Evolutionary conservation across 2,113 vertebrate species (phyloP), one percentile per base, ranked within the genome.

Genomic region (Marcusenius ussheri): DNA sequence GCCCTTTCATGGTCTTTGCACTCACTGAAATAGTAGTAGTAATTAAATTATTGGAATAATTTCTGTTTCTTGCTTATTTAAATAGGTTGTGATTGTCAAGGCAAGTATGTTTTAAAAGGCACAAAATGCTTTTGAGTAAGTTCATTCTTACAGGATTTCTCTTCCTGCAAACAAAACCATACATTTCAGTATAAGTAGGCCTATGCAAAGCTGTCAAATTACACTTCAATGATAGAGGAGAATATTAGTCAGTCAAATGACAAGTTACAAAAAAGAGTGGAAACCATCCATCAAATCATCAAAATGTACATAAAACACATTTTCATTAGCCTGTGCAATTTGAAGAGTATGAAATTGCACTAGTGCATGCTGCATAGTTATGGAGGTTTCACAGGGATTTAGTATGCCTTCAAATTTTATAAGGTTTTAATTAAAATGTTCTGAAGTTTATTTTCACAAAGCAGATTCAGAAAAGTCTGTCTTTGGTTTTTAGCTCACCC

Each of bases 401-500:
- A 77, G 51, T n/a, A 45, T 35, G 27, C 27, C 24, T n/a, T 53
- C 1, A 39, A 39, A 35, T 35, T 74, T 19, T 46, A 13, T 45
- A 27, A 53, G 58, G 24, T 66, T 46, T 42, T 47, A 84, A 47
- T 47, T 45, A 27, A 24, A 47, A 46, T 62, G 11, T 74, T 47
- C 31, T 39, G 15, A 15, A 56, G 27, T 51, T 74, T 31, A 3
- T 50, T 47, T 39, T 21, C 58, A 80, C 58, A 27, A 39, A 19
- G n/a, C 31, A 46, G 85, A 35, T 90, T 91, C 84, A 45, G 46
- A 80, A 58, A 90, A 46, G 66, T 87, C 88, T 24, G n/a, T 94
- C 93, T 95, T 95, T 95, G 94, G 95, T 93, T 94, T 49, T 19
- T 90, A 93, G 94, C 93, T 92, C 90, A 24, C 56, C 10, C 83